These are phyloP conservation scores for Neoitamus cyanurus DNA, from an alignment of 2,888 invertebrate genomes.

Conservation along the genomic window DNA sequence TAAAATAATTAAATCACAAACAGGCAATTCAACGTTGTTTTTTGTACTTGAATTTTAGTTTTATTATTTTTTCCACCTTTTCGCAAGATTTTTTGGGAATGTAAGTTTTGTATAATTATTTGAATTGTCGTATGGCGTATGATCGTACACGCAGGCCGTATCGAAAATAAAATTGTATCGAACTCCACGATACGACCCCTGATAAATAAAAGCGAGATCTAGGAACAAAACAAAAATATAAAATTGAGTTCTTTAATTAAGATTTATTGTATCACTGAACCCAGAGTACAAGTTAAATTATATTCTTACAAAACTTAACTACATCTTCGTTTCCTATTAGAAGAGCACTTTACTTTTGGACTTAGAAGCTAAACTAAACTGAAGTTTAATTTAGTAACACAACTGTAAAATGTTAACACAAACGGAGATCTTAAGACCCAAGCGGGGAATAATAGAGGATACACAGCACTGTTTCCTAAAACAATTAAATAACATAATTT, in stretches of 20 bases:
- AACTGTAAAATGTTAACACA: slow-evolving; percentile 2
- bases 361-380: not conserved
- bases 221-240: not conserved
- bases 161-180: no score
- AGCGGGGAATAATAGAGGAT: slow-evolving; percentile 7
- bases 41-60: no score
- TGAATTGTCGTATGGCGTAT: no score
- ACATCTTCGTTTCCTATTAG: not conserved
- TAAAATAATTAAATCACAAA: no score
- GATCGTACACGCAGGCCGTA: no score
- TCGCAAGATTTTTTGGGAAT: no score
- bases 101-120: no score
- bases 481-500: slow-evolving; percentile 32
- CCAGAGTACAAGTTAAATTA: not conserved
- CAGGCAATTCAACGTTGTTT: no score
- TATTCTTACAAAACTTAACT: not conserved
- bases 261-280: not conserved
- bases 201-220: no score
- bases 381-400: not conserved
- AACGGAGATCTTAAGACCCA: not conserved
- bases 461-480: slow-evolving; percentile 32
- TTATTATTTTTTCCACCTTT: no score
- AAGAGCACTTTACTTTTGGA: not conserved
- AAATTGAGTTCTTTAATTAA: not conserved
- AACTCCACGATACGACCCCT: no score